Evolutionary conservation across 2,888 invertebrate genomes (phyloP).

Genomic region (Pemphredon lugubris): DNA sequence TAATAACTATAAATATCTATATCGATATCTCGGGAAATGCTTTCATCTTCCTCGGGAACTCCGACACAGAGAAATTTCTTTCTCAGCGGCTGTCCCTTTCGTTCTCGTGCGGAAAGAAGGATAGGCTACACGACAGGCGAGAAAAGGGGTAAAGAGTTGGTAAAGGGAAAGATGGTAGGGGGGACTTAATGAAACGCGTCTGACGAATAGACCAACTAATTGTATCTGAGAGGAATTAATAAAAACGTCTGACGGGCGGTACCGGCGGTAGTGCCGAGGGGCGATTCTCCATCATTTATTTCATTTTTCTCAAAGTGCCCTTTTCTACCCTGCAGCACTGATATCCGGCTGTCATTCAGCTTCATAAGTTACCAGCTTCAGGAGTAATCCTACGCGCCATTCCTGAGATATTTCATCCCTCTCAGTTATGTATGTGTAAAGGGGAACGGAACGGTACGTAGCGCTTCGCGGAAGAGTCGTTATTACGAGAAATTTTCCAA

Average conservation of each 20-base stretch:
- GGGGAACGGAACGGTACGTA: neutral
- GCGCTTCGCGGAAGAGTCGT: too few relatives aligned
- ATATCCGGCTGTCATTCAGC: conserved; percentile 57
- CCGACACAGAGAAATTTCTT: too few relatives aligned
- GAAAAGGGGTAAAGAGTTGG: conserved; percentile 68
- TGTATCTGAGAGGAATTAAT: conserved; percentile 81
- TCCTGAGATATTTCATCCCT: conserved; percentile 21
- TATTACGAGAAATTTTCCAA: too few relatives aligned
- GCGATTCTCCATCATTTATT: conserved; percentile 75
- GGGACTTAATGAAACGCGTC: conserved; percentile 80
- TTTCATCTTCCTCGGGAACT: too few relatives aligned
- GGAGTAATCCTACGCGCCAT: conserved; percentile 43
- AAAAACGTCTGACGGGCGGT: conserved; percentile 76
- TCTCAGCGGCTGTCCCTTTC: conserved; percentile 21
- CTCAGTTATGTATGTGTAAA: neutral
- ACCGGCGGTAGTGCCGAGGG: conserved; percentile 58
- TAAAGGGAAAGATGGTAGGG: conserved; percentile 53
- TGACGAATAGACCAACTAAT: conserved; percentile 81
- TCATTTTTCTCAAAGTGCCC: conserved; percentile 72
- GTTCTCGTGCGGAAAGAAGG: conserved; percentile 26
- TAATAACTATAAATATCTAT: too few relatives aligned
- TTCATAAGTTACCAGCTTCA: conserved; percentile 55
- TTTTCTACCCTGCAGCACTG: conserved; percentile 51
- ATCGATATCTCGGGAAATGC: too few relatives aligned
- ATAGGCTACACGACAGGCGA: conserved; percentile 47